Base-by-base conservation (phyloP, 2,797 vertebrate genomes). In the Pangasius djambal region DNA sequence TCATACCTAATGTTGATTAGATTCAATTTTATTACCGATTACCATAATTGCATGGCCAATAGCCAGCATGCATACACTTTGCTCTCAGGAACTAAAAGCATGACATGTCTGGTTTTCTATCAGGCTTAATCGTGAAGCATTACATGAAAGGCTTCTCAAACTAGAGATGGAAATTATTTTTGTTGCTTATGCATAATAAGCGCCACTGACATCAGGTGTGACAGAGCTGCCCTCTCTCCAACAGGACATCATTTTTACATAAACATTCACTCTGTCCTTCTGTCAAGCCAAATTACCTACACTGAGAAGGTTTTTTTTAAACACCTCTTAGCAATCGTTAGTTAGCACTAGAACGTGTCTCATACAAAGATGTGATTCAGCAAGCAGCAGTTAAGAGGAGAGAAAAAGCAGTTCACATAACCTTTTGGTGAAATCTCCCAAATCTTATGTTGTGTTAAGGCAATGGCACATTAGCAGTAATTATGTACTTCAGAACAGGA, bases 321-420 rank as follows among this genome's bases (percentile, higher is more conserved):
- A 74, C 87, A 75, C 85, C 87, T 78, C 94, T 88, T 94, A 93
- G 94, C 92, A 96, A 94, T 94, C 90, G 85, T 92, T 93, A 85
- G 87, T 92, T 90, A 81, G 86, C 92, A 92, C 91, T 44, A 83
- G 78, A 88, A 82, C 85, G 61, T 87, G 31, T 50, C 40, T 87
- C 31, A 67, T 65, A 90, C 86, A 89, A 44, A 74, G 2, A 86
- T 48, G 7, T 78, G 81, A 83, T 89, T 92, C 57, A 74, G 78
- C 15, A 83, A 86, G 44, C 57, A 65, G 57, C 78, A 74, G 40
- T 59, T 57, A 82, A 31, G 50, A 55, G n/a, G 18, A 12, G 15
- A 50, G 72, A 86, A 61, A 52, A 1, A 31, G 28, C 40, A 48
- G 15, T 57, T 83, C 40, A 67, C 59, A 79, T 37, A 69, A 59